A percentile compares a stretch with the other conserved stretches of the same genome.
Conservation (phyloP, 2,888 invertebrate species). For the Tetrapedia diversipes region DNA sequence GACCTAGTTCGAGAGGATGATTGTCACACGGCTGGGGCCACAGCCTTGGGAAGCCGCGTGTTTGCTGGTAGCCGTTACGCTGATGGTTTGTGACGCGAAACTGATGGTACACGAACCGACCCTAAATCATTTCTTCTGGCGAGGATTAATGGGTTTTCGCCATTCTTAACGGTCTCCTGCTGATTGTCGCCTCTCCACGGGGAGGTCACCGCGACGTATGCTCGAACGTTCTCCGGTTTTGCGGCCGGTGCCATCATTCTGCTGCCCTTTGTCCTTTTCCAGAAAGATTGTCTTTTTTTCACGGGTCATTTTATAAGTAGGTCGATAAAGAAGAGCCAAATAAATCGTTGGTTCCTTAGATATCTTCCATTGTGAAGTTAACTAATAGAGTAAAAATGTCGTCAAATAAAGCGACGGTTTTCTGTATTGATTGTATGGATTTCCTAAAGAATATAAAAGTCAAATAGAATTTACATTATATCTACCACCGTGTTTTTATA, state of each 20-base stretch:
- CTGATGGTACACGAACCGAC: slow-evolving; percentile 45
- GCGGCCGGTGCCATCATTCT: slow-evolving; percentile 28
- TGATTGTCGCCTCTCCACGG: slow-evolving; percentile 43
- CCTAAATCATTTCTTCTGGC: slow-evolving; percentile 55
- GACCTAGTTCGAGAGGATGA: slow-evolving; percentile 18
- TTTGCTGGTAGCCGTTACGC: slow-evolving; percentile 32
- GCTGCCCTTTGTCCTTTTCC: slow-evolving; percentile 21
- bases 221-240: slow-evolving; percentile 26
- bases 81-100: slow-evolving; percentile 34
- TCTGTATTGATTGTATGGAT: too few relatives aligned
- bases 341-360: slow-evolving; percentile 1
- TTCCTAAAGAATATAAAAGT: too few relatives aligned
- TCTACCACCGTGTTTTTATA: background rate
- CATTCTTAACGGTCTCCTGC: slow-evolving; percentile 51
- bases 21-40: background rate
- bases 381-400: background rate
- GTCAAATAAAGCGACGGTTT: too few relatives aligned
- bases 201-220: slow-evolving; percentile 38
- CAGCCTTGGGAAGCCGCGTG: slow-evolving; percentile 28
- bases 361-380: background rate
- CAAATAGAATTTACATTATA: too few relatives aligned
- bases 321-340: slow-evolving; percentile 5
- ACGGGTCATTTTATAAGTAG: slow-evolving; percentile 13
- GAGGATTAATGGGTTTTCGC: slow-evolving; percentile 54
- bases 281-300: background rate